These are phyloP conservation scores for Percopsis omiscomaycus DNA, from an alignment of 2,797 vertebrate species.

Conservation along the genomic window DNA sequence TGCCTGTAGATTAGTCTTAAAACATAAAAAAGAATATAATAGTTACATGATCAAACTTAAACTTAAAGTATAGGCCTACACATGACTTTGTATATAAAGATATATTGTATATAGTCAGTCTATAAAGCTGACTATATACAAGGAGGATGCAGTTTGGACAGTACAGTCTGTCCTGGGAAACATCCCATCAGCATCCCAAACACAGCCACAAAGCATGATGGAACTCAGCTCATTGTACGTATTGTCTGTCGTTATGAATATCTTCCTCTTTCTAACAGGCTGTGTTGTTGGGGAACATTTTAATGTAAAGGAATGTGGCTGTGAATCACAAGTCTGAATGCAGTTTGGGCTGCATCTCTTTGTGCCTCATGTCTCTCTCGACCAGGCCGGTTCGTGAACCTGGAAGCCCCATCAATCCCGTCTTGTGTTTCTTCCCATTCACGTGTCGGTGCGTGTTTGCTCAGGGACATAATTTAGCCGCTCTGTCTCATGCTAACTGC, in stretches of 20 bases:
- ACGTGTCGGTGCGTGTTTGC: conserved; percentile 76
- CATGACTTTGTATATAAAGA: too few relatives aligned
- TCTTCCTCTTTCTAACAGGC: conserved; percentile 57
- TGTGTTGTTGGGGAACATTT: conserved; percentile 70
- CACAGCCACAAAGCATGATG: conserved; percentile 28
- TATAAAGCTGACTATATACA: too few relatives aligned
- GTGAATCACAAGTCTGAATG: conserved; percentile 68
- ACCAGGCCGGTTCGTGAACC: conserved; percentile 62
- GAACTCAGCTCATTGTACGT: conserved; percentile 41
- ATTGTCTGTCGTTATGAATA: conserved; percentile 48
- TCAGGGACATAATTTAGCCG: conserved; percentile 79
- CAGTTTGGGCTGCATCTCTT: conserved; percentile 41
- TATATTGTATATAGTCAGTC: too few relatives aligned
- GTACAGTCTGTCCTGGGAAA: not conserved
- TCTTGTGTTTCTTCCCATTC: conserved; percentile 71
- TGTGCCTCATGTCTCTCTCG: conserved; percentile 45
- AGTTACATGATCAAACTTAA: too few relatives aligned
- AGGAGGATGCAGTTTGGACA: too few relatives aligned
- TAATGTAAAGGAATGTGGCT: conserved; percentile 72
- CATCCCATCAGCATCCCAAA: conserved; percentile 22
- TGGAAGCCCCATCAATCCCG: conserved; percentile 73
- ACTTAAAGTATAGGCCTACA: too few relatives aligned
- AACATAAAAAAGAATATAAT: too few relatives aligned
- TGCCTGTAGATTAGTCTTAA: too few relatives aligned
- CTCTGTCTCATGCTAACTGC: conserved; percentile 70